Conservation (phyloP, 2,113 vertebrate species). For the Podocnemis expansa region DNA sequence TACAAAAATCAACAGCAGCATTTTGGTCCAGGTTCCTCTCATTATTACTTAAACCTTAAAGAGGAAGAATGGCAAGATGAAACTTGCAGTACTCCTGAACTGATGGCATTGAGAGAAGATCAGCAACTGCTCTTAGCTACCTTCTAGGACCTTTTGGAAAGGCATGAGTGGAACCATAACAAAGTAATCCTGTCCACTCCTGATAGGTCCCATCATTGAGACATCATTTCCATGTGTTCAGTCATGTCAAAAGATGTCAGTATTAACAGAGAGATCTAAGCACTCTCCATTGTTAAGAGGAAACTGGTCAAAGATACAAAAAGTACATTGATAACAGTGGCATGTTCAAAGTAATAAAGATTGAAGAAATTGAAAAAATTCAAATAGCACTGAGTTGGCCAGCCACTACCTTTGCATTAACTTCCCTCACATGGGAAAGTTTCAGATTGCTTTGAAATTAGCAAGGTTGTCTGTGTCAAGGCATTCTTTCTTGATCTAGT, state of each 20-base stretch:
- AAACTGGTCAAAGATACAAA: not conserved
- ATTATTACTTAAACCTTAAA: not conserved
- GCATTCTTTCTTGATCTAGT: not conserved
- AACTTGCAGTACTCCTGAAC: not conserved
- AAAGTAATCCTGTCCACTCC: not conserved
- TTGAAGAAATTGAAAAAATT: not conserved
- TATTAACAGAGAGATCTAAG: not conserved
- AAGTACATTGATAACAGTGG: not conserved
- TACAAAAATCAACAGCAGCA: not conserved
- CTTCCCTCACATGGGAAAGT: not conserved
- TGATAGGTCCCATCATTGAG: not conserved
- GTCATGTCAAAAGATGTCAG: fast-evolving
- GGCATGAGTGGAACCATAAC: not conserved
- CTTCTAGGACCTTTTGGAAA: not conserved
- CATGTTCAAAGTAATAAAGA: not conserved
- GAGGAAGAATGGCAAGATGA: not conserved
- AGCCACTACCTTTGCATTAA: not conserved
- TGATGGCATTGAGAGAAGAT: not conserved
- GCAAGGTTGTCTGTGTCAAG: not conserved
- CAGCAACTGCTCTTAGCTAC: not conserved
- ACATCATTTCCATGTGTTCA: fast-evolving
- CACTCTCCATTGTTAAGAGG: not conserved
- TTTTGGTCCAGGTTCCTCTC: not conserved
- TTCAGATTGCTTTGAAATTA: not conserved
- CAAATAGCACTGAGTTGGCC: not conserved